Conservation (phyloP, 2,888 invertebrate species). For the Heliconius aoede region DNA sequence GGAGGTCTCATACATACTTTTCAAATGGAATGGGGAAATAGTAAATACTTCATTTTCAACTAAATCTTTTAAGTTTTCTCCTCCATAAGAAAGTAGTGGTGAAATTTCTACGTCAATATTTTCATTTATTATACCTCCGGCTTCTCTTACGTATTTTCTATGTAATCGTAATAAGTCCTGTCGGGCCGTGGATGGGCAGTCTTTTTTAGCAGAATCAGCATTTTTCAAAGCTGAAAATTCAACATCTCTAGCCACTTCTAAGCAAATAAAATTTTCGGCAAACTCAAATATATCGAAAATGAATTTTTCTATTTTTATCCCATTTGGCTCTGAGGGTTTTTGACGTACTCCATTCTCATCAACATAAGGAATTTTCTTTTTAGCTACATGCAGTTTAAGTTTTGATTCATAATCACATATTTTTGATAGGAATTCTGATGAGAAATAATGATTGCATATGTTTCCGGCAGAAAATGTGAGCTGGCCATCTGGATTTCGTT, state of each 20-base stretch:
- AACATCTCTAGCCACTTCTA: conserved; percentile 95
- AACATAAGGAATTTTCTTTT: conserved; percentile 97
- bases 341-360: conserved; percentile 87
- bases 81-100: conserved; percentile 94
- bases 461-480: conserved; percentile 97
- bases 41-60: conserved; percentile 87
- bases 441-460: conserved; percentile 99
- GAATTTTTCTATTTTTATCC: conserved; percentile 99
- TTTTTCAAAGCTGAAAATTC: conserved; percentile 99
- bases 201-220: conserved; percentile 92
- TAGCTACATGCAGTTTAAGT: conserved; percentile 96
- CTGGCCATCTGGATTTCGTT: conserved; percentile 89
- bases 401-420: conserved; percentile 89
- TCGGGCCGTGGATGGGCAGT: conserved; percentile 94
- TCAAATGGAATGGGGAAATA: conserved; percentile 85
- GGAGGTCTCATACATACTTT: conserved; percentile 69
- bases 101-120: conserved; percentile 94
- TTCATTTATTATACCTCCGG: conserved; percentile 89
- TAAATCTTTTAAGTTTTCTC: conserved; percentile 90
- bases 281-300: conserved; percentile 99
- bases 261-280: conserved; percentile 94
- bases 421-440: conserved; percentile 90
- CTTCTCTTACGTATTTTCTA: conserved; percentile 89
- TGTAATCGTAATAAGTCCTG: conserved; percentile 90
- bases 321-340: conserved; percentile 93